These are phyloP conservation scores for Hydrozoanthus gracilis DNA, from an alignment of 92 coral and sea anemone species.

Conservation along the genomic window DNA sequence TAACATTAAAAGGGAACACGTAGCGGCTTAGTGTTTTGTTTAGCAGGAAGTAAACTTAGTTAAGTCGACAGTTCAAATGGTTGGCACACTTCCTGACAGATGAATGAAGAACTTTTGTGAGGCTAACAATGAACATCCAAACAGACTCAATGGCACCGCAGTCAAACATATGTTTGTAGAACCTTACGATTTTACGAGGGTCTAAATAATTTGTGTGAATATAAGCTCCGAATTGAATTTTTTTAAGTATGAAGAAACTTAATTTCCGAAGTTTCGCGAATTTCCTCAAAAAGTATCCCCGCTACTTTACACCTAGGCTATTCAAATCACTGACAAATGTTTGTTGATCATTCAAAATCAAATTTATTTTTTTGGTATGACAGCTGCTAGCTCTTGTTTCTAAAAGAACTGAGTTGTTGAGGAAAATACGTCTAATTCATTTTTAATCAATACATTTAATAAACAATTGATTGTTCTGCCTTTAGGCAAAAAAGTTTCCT, in stretches of 20 bases:
- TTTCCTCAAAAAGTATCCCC: no score
- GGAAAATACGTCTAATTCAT: not conserved
- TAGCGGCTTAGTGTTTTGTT: not conserved
- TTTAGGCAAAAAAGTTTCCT: not conserved
- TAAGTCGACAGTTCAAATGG: not conserved
- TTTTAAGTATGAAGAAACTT: no score
- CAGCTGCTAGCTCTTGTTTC: not conserved
- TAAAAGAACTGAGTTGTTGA: not conserved
- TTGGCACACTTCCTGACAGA: not conserved
- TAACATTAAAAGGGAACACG: not conserved
- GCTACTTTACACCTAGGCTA: no score
- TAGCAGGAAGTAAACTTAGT: not conserved
- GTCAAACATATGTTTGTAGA: no score
- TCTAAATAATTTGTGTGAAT: no score
- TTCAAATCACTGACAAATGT: no score
- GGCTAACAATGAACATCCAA: not conserved
- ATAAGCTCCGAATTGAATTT: no score
- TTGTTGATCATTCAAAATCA: not conserved
- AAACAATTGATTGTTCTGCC: not conserved
- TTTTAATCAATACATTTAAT: not conserved
- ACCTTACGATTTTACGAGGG: no score
- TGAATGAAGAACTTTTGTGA: not conserved
- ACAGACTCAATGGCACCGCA: not conserved
- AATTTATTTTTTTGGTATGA: not conserved
- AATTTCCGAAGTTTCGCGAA: no score